Base-by-base conservation (phyloP, 2,113 vertebrate genomes). In the Odobenus rosmarus region DNA sequence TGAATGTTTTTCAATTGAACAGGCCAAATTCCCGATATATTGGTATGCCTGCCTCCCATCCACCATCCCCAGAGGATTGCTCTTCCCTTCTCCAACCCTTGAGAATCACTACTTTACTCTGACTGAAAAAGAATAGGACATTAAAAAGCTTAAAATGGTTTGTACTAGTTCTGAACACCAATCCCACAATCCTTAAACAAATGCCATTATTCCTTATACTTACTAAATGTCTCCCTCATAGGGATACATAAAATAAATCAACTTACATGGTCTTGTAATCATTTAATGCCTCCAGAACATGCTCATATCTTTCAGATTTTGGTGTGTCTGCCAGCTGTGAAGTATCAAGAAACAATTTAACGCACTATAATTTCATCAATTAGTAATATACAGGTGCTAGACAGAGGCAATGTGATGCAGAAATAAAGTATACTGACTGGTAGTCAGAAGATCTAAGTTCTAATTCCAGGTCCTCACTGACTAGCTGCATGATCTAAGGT, bases 251-350 rank as follows among this genome's bases (percentile, higher is more conserved):
- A 98, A 97, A 95, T 79, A 97, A 97, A 95, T 87, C 93, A 99
- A 99, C 99, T 99, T 99, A 99, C 99, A 99, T 99, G 98, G 99
- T 99, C 97, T 99, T 99, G 98, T 99, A 99, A 99, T 99, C 99
- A 99, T 99, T 99, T 98, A 99, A 99, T 93, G 99, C 99, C 98
- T 99, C 99, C 97, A 99, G 98, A 98, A 99, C 99, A 98, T 98
- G 98, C 96, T 99, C 99, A 93, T 99, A 99, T 98, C 99, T 99
- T 98, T 99, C 99, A 95, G 99, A 99, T 99, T 98, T 99, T 96
- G 99, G 99, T 95, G 99, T 99, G 87, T 99, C 99, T 97, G 99
- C 98, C 95, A 99, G 99, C 99, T 99, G 98, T 94, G 98, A 98
- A 98, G 97, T 96, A 99, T 98, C 97, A 98, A 98, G 95, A 99